Conservation (phyloP, 1,140 invertebrate species). For the Drosophila kepulauana region DNA sequence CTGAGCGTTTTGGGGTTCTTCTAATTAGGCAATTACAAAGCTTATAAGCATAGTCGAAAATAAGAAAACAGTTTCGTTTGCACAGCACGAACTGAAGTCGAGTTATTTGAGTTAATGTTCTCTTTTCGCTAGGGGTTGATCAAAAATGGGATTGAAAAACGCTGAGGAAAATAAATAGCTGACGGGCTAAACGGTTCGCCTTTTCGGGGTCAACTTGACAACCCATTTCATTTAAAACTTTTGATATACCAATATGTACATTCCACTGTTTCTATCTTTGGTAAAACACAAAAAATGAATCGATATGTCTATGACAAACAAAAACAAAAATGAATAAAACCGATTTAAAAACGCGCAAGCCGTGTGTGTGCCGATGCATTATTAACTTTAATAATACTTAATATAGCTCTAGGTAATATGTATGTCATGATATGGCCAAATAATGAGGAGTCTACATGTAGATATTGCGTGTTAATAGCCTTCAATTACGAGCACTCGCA, state of each 20-base stretch:
- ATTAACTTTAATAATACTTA: conserved; percentile 70
- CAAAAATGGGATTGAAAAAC: neutral
- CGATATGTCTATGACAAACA: conserved; percentile 8
- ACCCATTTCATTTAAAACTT: conserved; percentile 47
- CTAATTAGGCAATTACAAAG: conserved; percentile 64
- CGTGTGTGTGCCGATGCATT: conserved; percentile 42
- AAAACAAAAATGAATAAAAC: conserved; percentile 9
- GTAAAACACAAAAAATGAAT: conserved; percentile 33
- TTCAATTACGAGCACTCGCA: conserved; percentile 16
- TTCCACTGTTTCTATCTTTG: conserved; percentile 14
- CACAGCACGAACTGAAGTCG: conserved; percentile 22
- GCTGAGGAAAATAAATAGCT: neutral
- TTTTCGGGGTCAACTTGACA: conserved; percentile 55
- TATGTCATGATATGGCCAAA: conserved; percentile 73
- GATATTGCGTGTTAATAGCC: conserved; percentile 38
- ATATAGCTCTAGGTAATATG: conserved; percentile 70
- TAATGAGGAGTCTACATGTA: conserved; percentile 39
- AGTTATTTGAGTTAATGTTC: conserved; percentile 31
- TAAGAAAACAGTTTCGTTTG: conserved; percentile 4
- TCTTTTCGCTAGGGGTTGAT: conserved; percentile 1
- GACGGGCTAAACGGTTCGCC: neutral
- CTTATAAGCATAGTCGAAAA: conserved; percentile 27
- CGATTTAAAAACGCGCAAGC: conserved; percentile 41
- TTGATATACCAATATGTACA: conserved; percentile 25
- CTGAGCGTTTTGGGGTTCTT: conserved; percentile 38